These are phyloP conservation scores for Steromphala cineraria DNA, from an alignment of 2,888 invertebrate species.

Conservation along the genomic window DNA sequence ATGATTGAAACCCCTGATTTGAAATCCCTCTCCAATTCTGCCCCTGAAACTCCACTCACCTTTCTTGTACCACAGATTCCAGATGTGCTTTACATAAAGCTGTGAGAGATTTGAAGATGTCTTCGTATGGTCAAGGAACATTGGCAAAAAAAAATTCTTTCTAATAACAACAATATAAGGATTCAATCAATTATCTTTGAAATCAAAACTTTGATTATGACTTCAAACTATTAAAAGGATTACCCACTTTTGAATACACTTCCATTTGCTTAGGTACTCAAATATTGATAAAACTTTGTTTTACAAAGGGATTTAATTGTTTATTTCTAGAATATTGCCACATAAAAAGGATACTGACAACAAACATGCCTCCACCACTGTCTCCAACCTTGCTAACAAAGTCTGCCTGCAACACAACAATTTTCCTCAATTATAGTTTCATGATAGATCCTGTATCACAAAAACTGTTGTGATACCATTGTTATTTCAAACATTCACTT, in stretches of 20 bases:
- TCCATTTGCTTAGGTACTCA: too few species aligned
- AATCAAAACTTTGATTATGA: too few species aligned
- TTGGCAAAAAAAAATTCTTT: not conserved
- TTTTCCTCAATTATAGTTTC: not conserved
- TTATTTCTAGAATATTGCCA: too few species aligned
- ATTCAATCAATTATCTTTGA: too few species aligned
- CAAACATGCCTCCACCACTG: slow-evolving; percentile 88
- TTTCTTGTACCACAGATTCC: slow-evolving; percentile 89
- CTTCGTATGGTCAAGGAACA: slow-evolving; percentile 54
- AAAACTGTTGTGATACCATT: too few species aligned
- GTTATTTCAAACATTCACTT: too few species aligned
- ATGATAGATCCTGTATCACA: not conserved
- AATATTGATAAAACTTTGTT: too few species aligned
- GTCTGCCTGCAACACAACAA: slow-evolving; percentile 55
- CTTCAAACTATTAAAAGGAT: too few species aligned
- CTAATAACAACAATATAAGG: not conserved
- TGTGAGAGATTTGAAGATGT: slow-evolving; percentile 82
- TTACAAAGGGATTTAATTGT: too few species aligned
- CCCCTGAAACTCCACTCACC: slow-evolving; percentile 80
- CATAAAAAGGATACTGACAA: slow-evolving; percentile 79
- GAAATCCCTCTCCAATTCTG: too few species aligned
- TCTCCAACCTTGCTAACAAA: slow-evolving; percentile 87
- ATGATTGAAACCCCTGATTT: too few species aligned
- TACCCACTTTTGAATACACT: too few species aligned
- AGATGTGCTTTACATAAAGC: slow-evolving; percentile 84